A percentile compares a stretch with the other conserved stretches of the same genome.
Conservation (phyloP, 2,888 invertebrate species). For the Athalia cordata region DNA sequence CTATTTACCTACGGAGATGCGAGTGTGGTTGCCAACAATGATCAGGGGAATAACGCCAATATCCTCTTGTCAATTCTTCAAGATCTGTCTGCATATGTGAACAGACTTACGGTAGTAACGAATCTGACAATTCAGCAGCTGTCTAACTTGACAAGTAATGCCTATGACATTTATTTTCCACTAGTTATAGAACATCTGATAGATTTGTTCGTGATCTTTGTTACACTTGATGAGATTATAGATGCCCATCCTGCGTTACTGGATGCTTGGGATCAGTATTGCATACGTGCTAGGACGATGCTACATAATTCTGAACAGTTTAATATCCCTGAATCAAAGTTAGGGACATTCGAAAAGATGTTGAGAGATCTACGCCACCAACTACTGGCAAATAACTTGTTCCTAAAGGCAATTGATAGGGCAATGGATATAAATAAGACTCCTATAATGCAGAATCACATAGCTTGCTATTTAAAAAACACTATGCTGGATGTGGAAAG, state of each 20-base stretch:
- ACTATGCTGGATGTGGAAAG: slow-evolving; percentile 78
- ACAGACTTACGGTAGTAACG: slow-evolving; percentile 62
- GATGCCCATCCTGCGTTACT: slow-evolving; percentile 76
- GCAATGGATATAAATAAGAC: slow-evolving; percentile 75
- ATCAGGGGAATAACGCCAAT: slow-evolving; percentile 55
- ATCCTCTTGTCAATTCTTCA: slow-evolving; percentile 66
- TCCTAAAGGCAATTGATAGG: slow-evolving; percentile 73
- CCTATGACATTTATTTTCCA: slow-evolving; percentile 67
- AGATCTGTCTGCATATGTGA: slow-evolving; percentile 64
- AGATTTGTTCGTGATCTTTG: slow-evolving; percentile 80
- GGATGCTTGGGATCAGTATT: slow-evolving; percentile 87
- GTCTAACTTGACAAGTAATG: slow-evolving; percentile 62
- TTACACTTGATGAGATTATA: slow-evolving; percentile 82
- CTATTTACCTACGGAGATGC: slow-evolving; percentile 70
- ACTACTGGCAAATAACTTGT: slow-evolving; percentile 77
- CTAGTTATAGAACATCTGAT: slow-evolving; percentile 77
- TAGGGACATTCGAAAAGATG: slow-evolving; percentile 82
- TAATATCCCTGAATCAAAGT: slow-evolving; percentile 77
- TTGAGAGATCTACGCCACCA: slow-evolving; percentile 82
- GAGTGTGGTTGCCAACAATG: slow-evolving; percentile 70
- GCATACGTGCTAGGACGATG: slow-evolving; percentile 83
- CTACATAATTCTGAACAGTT: slow-evolving; percentile 79
- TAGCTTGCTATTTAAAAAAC: slow-evolving; percentile 80
- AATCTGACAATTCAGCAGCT: slow-evolving; percentile 65
- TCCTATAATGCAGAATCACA: slow-evolving; percentile 78